Evolutionary conservation across 2,797 vertebrate species (phyloP).

Genomic region (Bucorvus abyssinicus): DNA sequence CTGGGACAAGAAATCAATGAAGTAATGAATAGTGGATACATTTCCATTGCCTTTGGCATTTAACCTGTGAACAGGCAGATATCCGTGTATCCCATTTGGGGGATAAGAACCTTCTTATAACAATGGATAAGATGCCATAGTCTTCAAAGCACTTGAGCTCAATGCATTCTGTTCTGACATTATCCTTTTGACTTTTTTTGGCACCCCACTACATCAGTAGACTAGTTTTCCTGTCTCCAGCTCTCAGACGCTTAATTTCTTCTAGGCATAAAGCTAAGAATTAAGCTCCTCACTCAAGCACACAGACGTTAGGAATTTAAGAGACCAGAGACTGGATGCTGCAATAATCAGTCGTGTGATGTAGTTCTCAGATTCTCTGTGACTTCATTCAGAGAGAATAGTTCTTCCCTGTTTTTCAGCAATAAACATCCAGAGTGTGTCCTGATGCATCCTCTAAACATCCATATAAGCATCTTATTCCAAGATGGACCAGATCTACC

Average conservation of each 20-base stretch:
- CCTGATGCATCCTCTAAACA: too few species aligned
- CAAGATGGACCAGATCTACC: not conserved
- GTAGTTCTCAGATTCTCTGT: not conserved
- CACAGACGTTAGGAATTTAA: not conserved
- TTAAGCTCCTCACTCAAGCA: not conserved
- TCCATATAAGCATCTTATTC: not conserved
- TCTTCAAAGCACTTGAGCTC: not conserved
- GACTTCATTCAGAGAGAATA: not conserved
- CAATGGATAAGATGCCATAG: not conserved
- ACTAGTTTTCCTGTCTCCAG: not conserved
- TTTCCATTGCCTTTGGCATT: not conserved
- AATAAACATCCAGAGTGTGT: not conserved
- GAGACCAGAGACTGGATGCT: not conserved
- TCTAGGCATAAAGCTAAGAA: not conserved
- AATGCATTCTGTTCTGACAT: not conserved
- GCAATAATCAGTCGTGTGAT: not conserved
- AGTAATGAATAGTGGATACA: not conserved
- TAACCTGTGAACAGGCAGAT: not conserved
- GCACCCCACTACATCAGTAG: not conserved
- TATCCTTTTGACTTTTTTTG: not conserved
- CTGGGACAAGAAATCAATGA: not conserved
- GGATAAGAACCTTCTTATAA: not conserved
- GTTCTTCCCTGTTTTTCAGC: not conserved
- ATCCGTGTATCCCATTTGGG: not conserved
- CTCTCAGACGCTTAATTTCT: not conserved